phyloP scores from a whole-genome alignment of 2,797 vertebrate species.

The Heterohyrax brucei region DNA sequence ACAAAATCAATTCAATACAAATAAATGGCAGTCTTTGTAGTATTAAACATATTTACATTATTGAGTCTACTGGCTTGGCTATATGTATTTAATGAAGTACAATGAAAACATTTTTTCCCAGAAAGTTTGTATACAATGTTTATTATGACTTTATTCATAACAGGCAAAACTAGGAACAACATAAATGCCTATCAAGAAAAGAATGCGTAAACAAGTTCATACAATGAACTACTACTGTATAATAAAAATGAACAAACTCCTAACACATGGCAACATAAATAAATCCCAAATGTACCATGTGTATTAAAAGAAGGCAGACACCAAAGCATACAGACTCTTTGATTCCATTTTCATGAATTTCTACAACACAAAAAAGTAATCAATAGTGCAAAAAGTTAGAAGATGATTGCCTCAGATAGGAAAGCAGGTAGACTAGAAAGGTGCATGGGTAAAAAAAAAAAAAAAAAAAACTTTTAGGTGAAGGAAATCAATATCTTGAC shows the following conservation, averaged over 20 bases:
- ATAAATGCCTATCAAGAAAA: not conserved
- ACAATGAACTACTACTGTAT: not conserved
- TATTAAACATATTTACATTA: not conserved
- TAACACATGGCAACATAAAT: not conserved
- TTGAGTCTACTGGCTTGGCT: too few species aligned
- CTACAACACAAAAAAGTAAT: not conserved
- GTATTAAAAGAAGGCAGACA: not conserved
- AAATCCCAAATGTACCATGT: not conserved
- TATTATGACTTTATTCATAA: not conserved
- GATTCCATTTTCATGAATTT: not conserved
- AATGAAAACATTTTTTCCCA: not conserved
- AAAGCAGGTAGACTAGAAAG: not conserved
- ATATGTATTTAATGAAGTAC: not conserved
- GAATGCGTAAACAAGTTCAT: not conserved
- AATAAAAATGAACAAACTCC: not conserved
- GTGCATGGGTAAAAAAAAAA: not conserved
- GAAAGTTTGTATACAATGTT: not conserved
- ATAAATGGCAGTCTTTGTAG: not conserved
- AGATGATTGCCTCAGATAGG: not conserved
- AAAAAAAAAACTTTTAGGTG: not conserved
- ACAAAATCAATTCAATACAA: not conserved
- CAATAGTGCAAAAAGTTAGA: not conserved
- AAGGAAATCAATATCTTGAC: not conserved
- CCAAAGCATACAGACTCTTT: not conserved
- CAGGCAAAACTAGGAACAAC: not conserved